A percentile compares a stretch with the other conserved stretches of the same genome.
Evolutionary conservation across 2,888 invertebrate species (phyloP).

Genomic region (Stenodema calcarata): DNA sequence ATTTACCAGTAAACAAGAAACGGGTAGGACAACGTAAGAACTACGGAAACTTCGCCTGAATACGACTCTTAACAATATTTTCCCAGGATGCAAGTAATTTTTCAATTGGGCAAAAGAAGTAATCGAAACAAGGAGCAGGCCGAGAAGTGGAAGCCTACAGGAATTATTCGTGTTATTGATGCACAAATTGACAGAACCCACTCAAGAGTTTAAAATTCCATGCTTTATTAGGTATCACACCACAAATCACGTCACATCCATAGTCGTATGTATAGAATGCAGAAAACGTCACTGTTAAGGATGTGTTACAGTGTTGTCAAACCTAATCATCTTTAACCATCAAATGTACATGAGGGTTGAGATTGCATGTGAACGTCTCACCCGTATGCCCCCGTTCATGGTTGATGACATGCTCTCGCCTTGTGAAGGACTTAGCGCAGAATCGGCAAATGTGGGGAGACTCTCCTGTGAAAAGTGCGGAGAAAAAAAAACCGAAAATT

Average conservation of each 20-base stretch:
- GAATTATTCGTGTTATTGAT: not conserved
- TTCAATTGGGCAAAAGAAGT: not conserved
- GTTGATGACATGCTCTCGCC: constrained; percentile 59
- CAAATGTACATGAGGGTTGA: constrained; percentile 49
- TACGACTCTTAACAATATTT: too few species aligned
- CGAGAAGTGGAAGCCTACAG: not conserved
- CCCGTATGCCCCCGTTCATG: constrained; percentile 60
- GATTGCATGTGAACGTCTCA: constrained; percentile 59
- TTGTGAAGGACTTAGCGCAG: constrained; percentile 68
- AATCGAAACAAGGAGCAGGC: not conserved
- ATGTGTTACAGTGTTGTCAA: not conserved
- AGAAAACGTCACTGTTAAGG: not conserved
- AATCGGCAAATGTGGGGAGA: constrained; percentile 86
- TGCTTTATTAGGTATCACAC: not conserved
- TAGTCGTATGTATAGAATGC: not conserved
- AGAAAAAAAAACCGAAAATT: constrained; percentile 64
- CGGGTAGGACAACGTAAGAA: too few species aligned
- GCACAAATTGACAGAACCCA: not conserved
- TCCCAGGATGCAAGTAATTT: too few species aligned
- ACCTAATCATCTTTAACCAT: not conserved
- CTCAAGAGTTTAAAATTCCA: not conserved
- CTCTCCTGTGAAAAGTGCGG: constrained; percentile 70
- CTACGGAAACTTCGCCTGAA: too few species aligned
- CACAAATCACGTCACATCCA: not conserved
- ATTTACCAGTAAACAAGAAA: too few species aligned